Base-by-base conservation (phyloP, 2,797 vertebrate genomes). In the Macroramphosus scolopax region DNA sequence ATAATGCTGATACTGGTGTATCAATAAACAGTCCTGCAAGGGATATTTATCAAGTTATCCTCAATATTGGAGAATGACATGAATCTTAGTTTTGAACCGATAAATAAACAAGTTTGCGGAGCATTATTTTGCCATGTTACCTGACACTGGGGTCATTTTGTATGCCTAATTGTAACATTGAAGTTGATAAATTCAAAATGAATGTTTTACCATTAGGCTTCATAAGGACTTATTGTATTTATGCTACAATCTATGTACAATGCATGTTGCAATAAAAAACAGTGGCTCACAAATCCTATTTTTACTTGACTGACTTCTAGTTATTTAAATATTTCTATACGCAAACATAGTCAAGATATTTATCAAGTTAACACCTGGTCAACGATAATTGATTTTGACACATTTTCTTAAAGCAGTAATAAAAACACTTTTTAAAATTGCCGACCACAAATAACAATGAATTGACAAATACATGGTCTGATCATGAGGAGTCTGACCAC, bases 221-320 rank as follows among this genome's bases (percentile, higher is more conserved):
- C 8, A 30, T 12, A 15, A n/a, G 5, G 33, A 41, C n/a, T 7
- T 44, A 3, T 32, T 60, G 24, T 62, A 45, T 50, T 52, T 17
- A 30, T 51, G 5, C 15, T 32, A 10, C 3, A 16, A 40, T 9
- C 2, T 15, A 26, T 61, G 24, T 13, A 28, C 12, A 17, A 42
- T 47, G 7, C 2, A 42, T 18, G 16, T 16, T 57, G 15, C 3
- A 70, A 59, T 63, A 57, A 62, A 72, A 63, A 37, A 1, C 39
- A 47, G 7, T 18, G 31, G 16, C 31, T 14, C 18, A 7, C 24
- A 35, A 6, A 38, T 5, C 6, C 20, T 15, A 32, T 8, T 37
- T 17, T 15, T 28, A 7, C 14, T 16, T 16, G n/a, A n/a, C 13
- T 32, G 13, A 13, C 1, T 30, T n/a, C 28, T 35, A 11, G 29